phyloP scores from a whole-genome alignment of 1,140 invertebrate species.

The Sminthurinus signatus region DNA sequence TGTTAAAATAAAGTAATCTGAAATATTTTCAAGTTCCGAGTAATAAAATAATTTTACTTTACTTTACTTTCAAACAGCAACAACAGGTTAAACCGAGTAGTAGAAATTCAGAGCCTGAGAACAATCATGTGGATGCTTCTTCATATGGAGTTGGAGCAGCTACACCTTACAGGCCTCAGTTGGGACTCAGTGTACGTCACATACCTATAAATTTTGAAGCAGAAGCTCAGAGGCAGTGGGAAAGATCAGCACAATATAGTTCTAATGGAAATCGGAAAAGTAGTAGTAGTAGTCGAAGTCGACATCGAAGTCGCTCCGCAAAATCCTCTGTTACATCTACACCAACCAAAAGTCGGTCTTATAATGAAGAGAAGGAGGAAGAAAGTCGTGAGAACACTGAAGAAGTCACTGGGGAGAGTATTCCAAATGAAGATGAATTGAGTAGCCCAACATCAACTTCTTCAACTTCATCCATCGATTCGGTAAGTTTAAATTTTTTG shows the following conservation, averaged over 20 bases:
- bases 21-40: neutral
- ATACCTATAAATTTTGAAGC: conserved; percentile 34
- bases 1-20: neutral
- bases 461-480: conserved; percentile 1
- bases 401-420: neutral
- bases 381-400: neutral
- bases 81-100: neutral
- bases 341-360: neutral
- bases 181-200: conserved; percentile 22
- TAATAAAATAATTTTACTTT: neutral
- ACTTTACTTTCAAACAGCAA: neutral
- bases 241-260: conserved; percentile 32
- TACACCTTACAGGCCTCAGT: conserved; percentile 18
- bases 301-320: conserved; percentile 5
- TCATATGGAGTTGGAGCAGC: neutral
- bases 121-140: neutral
- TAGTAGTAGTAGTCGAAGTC: neutral
- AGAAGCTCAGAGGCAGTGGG: conserved; percentile 36
- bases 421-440: conserved; percentile 15
- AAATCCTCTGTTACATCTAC: conserved; percentile 1
- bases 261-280: conserved; percentile 18
- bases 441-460: conserved; percentile 2
- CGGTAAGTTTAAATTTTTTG: too few relatives aligned
- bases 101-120: neutral
- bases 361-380: neutral